phyloP scores from a whole-genome alignment of 2,113 vertebrate genomes.

The Sinocyclocheilus maitianheensis region DNA sequence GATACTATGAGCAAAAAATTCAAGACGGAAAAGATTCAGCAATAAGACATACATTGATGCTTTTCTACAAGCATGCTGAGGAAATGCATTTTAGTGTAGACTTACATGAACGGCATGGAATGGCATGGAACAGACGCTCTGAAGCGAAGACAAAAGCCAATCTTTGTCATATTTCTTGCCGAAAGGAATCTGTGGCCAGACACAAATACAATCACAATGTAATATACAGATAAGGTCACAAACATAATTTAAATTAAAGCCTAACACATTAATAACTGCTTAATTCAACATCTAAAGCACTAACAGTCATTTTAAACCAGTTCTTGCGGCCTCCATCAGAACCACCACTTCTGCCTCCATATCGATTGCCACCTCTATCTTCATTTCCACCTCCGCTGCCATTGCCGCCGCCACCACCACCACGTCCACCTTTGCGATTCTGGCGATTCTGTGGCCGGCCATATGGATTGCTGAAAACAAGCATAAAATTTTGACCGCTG shows the following conservation, averaged over 20 bases:
- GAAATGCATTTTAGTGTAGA: not conserved
- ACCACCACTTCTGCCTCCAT: conserved; percentile 24
- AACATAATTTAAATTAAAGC: not conserved
- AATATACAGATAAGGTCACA: not conserved
- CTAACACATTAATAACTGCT: not conserved
- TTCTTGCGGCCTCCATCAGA: conserved; percentile 47
- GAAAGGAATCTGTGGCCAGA: conserved; percentile 70
- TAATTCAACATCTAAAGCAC: conserved; percentile 7
- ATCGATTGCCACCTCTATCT: conserved; percentile 15
- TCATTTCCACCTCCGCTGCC: conserved; percentile 32
- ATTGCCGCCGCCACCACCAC: not conserved
- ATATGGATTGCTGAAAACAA: conserved; percentile 54
- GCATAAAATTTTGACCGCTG: not conserved
- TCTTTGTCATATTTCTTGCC: conserved; percentile 78
- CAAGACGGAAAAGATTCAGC: not conserved
- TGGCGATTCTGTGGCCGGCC: conserved; percentile 50
- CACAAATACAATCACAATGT: not conserved
- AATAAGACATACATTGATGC: not conserved
- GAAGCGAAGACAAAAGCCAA: conserved; percentile 73
- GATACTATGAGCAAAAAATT: conserved; percentile 64
- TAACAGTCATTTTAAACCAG: conserved; percentile 61
- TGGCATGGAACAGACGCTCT: conserved; percentile 67
- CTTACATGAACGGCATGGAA: conserved; percentile 75
- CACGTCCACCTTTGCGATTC: conserved; percentile 50
- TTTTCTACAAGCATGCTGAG: not conserved